These are phyloP conservation scores for Megastigmus dorsalis DNA, from an alignment of 2,888 invertebrate genomes.

Conservation along the genomic window DNA sequence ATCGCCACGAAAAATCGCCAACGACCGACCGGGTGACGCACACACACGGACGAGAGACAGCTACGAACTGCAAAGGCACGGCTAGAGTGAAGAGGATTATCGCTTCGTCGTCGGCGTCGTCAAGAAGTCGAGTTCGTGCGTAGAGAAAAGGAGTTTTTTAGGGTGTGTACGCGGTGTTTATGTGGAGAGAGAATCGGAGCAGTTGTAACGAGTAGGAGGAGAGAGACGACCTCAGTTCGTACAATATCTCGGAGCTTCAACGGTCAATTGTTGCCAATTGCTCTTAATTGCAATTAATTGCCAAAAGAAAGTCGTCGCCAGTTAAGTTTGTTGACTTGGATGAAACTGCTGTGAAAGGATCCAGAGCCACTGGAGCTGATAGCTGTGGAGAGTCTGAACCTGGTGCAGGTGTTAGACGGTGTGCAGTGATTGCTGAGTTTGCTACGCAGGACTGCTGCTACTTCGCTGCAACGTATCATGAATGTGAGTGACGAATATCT, in stretches of 20 bases:
- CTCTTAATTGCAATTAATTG: conserved; percentile 49
- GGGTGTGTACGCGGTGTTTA: neutral
- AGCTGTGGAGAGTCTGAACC: neutral
- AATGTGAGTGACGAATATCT: conserved; percentile 54
- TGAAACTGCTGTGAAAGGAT: neutral
- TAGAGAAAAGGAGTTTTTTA: neutral
- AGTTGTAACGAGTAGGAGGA: neutral
- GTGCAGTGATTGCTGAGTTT: neutral
- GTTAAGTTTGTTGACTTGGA: conserved; percentile 23
- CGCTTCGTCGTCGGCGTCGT: neutral
- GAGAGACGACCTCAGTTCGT: neutral
- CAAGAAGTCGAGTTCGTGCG: neutral
- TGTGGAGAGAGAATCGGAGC: neutral
- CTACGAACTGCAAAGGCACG: neutral
- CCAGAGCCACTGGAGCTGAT: neutral
- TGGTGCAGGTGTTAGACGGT: conserved; percentile 6
- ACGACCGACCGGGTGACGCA: conserved; percentile 51
- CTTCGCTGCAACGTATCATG: conserved; percentile 57
- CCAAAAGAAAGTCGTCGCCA: conserved; percentile 39
- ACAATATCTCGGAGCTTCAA: conserved; percentile 16
- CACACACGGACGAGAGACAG: neutral
- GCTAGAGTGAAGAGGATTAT: neutral
- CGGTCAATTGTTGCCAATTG: conserved; percentile 49
- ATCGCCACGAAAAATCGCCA: conserved; percentile 15
- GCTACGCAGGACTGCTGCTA: conserved; percentile 18